These are phyloP conservation scores for Dromiciops gliroides DNA, from an alignment of 2,113 vertebrate species.

Conservation along the genomic window DNA sequence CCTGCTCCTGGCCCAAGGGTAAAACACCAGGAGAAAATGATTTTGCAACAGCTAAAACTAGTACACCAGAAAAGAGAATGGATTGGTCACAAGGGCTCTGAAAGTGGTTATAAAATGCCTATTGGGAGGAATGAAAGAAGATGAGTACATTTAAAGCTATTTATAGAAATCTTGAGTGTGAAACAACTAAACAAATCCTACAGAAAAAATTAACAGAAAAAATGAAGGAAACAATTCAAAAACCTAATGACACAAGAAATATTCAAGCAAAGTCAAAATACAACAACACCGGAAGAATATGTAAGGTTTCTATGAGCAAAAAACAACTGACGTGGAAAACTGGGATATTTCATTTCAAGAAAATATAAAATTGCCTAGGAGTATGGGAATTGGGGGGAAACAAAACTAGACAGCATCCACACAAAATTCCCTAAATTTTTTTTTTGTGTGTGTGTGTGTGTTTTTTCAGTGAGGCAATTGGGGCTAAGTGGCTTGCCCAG, in stretches of 20 bases:
- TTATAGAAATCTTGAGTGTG: neutral
- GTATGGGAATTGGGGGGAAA: neutral
- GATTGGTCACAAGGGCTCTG: neutral
- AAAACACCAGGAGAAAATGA: neutral
- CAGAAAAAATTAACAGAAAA: neutral
- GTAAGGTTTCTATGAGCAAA: neutral
- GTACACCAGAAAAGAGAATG: neutral
- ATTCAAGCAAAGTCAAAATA: neutral
- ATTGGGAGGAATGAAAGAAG: neutral
- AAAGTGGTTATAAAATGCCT: neutral
- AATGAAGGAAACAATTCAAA: neutral
- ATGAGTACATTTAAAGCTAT: neutral
- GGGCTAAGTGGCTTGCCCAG: too few relatives aligned
- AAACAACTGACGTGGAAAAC: neutral
- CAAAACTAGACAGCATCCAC: neutral
- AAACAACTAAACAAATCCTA: neutral
- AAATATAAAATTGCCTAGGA: neutral
- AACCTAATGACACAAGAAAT: neutral
- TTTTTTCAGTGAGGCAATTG: too few relatives aligned
- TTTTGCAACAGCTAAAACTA: neutral
- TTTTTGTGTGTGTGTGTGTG: too few relatives aligned
- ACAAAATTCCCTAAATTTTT: too few relatives aligned
- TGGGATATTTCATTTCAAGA: neutral
- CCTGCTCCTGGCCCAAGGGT: neutral
- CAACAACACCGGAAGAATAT: neutral